phyloP scores from a whole-genome alignment of 2,888 invertebrate species.

The Drosophila antonietae region DNA sequence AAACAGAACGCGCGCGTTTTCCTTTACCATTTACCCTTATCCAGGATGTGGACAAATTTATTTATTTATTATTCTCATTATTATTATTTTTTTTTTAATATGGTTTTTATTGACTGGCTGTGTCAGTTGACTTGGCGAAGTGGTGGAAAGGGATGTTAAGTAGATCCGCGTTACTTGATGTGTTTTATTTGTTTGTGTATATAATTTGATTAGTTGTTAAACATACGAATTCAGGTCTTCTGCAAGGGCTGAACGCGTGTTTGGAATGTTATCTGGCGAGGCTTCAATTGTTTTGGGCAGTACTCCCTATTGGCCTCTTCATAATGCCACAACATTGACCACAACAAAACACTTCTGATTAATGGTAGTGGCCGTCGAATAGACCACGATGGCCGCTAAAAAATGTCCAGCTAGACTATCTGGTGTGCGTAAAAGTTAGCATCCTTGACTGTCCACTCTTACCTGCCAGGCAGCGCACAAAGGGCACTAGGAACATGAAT shows the following conservation, averaged over 20 bases:
- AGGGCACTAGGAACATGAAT: slow-evolving; percentile 39
- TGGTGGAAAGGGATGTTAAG: slow-evolving; percentile 64
- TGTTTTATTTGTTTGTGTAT: slow-evolving; percentile 34
- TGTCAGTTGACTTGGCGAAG: slow-evolving; percentile 51
- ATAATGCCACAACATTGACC: slow-evolving; percentile 73
- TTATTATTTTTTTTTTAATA: slow-evolving; percentile 49
- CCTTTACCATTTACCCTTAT: background rate
- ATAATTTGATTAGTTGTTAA: slow-evolving; percentile 71
- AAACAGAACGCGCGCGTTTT: slow-evolving; percentile 24
- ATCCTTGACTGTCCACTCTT: slow-evolving; percentile 19
- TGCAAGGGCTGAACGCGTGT: slow-evolving; percentile 23
- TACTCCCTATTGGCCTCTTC: slow-evolving; percentile 37
- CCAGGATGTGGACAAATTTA: slow-evolving; percentile 41
- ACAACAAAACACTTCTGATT: slow-evolving; percentile 59
- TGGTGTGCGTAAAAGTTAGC: slow-evolving; percentile 34
- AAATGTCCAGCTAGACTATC: slow-evolving; percentile 9
- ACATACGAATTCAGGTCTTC: slow-evolving; percentile 38
- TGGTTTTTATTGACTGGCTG: slow-evolving; percentile 66
- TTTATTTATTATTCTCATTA: slow-evolving; percentile 52
- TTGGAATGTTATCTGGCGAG: background rate
- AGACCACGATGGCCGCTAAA: slow-evolving; percentile 46
- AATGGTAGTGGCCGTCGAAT: slow-evolving; percentile 51
- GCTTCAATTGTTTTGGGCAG: slow-evolving; percentile 20
- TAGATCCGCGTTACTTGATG: slow-evolving; percentile 47
- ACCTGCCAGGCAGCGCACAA: slow-evolving; percentile 46